Percentiles rank a stretch among this genome's conserved stretches.
Evolutionary conservation across 1,140 invertebrate genomes (phyloP).

Genomic region (Drosophila lacertosa): DNA sequence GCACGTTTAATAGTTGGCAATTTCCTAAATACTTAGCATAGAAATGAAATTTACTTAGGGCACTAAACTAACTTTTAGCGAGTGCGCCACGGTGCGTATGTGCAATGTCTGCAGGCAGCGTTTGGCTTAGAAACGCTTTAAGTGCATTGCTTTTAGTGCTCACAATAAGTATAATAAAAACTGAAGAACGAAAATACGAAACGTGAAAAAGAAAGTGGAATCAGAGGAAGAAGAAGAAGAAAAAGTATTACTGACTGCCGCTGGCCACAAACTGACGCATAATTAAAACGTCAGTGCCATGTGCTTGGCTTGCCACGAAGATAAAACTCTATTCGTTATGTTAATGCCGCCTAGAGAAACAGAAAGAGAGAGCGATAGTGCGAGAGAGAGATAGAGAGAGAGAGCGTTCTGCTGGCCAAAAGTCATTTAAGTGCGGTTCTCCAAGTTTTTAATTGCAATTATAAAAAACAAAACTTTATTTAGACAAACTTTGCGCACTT

Average conservation of each 20-base stretch:
- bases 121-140: slow-evolving; percentile 27
- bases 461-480: slow-evolving; percentile 71
- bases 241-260: slow-evolving; percentile 19
- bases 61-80: slow-evolving; percentile 34
- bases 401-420: slow-evolving; percentile 38
- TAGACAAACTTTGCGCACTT: slow-evolving; percentile 52
- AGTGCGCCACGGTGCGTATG: slow-evolving; percentile 61
- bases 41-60: slow-evolving; percentile 54
- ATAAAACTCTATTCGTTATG: slow-evolving; percentile 58
- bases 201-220: neutral
- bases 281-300: slow-evolving; percentile 80
- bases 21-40: slow-evolving; percentile 61
- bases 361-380: neutral
- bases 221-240: slow-evolving; percentile 29
- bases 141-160: slow-evolving; percentile 78
- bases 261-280: slow-evolving; percentile 69
- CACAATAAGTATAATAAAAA: slow-evolving; percentile 37
- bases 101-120: slow-evolving; percentile 41
- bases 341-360: slow-evolving; percentile 32
- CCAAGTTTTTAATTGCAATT: slow-evolving; percentile 78
- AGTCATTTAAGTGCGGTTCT: slow-evolving; percentile 71
- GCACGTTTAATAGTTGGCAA: slow-evolving; percentile 69
- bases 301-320: slow-evolving; percentile 66
- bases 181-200: slow-evolving; percentile 23
- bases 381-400: neutral